Conservation (phyloP, 1,140 invertebrate genomes). For the Pseudachorutes palmiensis region DNA sequence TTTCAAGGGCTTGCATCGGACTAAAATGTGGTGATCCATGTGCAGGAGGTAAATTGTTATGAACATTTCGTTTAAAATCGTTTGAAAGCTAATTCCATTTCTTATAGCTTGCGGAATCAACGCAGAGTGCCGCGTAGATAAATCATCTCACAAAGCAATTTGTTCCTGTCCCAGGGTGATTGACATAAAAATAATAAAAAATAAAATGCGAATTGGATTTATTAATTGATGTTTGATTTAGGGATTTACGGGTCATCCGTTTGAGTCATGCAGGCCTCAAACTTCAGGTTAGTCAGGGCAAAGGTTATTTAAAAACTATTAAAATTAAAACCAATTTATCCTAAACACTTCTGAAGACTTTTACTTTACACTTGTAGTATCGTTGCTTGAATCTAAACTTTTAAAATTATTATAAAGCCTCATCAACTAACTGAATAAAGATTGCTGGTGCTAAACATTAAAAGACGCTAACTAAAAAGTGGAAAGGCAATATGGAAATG, state of each 20-base stretch:
- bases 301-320: too few relatives aligned
- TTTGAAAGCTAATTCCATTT: too few relatives aligned
- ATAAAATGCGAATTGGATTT: conserved; percentile 35
- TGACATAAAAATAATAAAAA: conserved; percentile 35
- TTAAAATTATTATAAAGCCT: too few relatives aligned
- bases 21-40: conserved; percentile 72
- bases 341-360: too few relatives aligned
- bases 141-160: conserved; percentile 60
- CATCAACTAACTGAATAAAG: too few relatives aligned
- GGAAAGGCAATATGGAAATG: too few relatives aligned
- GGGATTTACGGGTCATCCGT: conserved; percentile 79
- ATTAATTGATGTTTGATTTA: conserved; percentile 41
- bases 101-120: conserved; percentile 40
- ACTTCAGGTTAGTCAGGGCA: conserved; percentile 30
- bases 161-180: conserved; percentile 72
- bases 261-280: conserved; percentile 61
- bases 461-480: too few relatives aligned
- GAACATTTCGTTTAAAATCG: too few relatives aligned
- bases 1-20: conserved; percentile 53
- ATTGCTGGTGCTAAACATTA: too few relatives aligned
- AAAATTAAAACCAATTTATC: too few relatives aligned
- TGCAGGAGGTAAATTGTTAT: conserved; percentile 38
- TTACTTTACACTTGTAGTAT: too few relatives aligned
- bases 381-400: too few relatives aligned
- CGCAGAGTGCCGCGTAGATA: conserved; percentile 63